Evolutionary conservation across 2,888 invertebrate genomes (phyloP).

Genomic region (Rosalia funebris): DNA sequence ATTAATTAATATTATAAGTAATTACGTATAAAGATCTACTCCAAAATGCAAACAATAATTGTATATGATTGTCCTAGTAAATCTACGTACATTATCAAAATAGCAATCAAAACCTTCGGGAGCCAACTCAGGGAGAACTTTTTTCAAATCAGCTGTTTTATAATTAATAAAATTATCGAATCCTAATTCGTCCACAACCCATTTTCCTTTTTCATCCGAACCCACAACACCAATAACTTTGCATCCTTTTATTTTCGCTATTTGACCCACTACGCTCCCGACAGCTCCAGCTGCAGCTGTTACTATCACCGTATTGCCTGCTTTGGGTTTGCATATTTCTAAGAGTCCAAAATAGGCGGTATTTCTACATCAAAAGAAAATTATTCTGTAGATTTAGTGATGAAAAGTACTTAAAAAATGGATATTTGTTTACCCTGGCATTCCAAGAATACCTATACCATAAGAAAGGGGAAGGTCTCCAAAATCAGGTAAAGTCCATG

Average conservation of each 20-base stretch:
- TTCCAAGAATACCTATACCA: conserved; percentile 72
- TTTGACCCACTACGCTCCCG: conserved; percentile 80
- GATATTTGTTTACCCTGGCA: conserved; percentile 75
- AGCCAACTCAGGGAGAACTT: conserved; percentile 69
- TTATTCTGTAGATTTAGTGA: too few species aligned
- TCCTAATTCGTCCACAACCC: conserved; percentile 70
- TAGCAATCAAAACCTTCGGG: conserved; percentile 78
- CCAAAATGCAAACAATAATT: too few species aligned
- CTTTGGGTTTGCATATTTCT: conserved; percentile 75
- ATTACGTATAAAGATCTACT: too few species aligned
- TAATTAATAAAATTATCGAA: conserved; percentile 78
- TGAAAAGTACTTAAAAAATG: too few species aligned
- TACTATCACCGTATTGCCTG: conserved; percentile 78
- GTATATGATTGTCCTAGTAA: too few species aligned
- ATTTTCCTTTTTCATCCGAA: conserved; percentile 75
- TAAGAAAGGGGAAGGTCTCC: conserved; percentile 70
- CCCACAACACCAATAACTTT: conserved; percentile 79
- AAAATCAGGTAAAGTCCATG: conserved; percentile 67
- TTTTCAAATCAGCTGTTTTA: conserved; percentile 68
- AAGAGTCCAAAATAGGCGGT: conserved; percentile 79
- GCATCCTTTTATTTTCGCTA: conserved; percentile 77
- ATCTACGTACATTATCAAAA: conserved; percentile 79
- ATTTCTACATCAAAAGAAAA: conserved; percentile 64
- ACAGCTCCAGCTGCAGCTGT: conserved; percentile 82
- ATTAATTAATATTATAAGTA: too few species aligned